Percentiles rank a stretch among this genome's conserved stretches.
phyloP scores from a whole-genome alignment of 2,888 invertebrate genomes.

The Eubasilissa splendida region DNA sequence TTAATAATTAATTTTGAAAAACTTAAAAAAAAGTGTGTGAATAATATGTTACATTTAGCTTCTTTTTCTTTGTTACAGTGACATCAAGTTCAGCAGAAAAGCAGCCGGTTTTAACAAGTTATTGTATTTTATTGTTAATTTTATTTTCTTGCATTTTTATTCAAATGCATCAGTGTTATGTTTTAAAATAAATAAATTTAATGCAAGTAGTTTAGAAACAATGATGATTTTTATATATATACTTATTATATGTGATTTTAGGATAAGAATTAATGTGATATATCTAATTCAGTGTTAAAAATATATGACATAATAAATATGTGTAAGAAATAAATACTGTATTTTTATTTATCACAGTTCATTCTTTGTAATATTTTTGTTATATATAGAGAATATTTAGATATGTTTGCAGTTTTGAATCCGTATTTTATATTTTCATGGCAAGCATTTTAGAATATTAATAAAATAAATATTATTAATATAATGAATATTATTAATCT shows the following conservation, averaged over 20 bases:
- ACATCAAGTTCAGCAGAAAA: conserved; percentile 48
- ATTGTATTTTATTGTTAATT: conserved; percentile 10
- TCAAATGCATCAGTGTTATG: conserved; percentile 25
- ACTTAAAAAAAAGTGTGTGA: no score
- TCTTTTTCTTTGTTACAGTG: conserved; percentile 46
- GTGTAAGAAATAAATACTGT: neutral
- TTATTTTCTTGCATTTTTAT: conserved; percentile 20
- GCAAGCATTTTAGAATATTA: no score
- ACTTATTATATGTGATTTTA: conserved; percentile 52
- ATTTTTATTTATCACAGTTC: neutral
- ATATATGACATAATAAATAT: conserved; percentile 12
- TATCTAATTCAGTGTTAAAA: conserved; percentile 39
- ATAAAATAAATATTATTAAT: no score
- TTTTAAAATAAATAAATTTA: conserved; percentile 39
- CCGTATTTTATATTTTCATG: no score
- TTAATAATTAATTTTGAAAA: no score
- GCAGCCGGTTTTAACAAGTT: conserved; percentile 32
- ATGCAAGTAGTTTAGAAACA: conserved; percentile 21
- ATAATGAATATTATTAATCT: no score
- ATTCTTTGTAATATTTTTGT: no score
- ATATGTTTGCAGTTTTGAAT: no score
- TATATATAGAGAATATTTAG: no score
- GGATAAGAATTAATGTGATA: conserved; percentile 55
- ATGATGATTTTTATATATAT: conserved; percentile 38
- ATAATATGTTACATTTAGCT: no score